Base-by-base conservation (phyloP, 2,888 invertebrate genomes). In the Scaptomyza tumidula region DNA sequence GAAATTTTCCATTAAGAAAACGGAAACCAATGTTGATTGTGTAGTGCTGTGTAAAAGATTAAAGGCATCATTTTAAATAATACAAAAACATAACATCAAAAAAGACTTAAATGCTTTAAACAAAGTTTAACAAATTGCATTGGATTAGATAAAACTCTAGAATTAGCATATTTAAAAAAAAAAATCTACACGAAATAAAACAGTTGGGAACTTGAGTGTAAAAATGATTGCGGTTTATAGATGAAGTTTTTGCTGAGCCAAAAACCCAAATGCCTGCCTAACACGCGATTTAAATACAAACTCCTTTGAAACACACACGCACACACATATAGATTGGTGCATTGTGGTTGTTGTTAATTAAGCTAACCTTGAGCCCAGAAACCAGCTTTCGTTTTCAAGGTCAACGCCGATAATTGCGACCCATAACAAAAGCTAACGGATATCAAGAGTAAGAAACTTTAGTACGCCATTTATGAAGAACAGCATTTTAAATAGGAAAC, bases 321-420 rank as follows among this genome's bases (percentile, higher is more conserved):
- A 52, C 35, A 55, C 19, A 55, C 53, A 53, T 33, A 46, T 16
- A 62, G 13, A 48, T 35, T 63, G 72, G 57, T 52, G 59, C 45
- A 55, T 54, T 79, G 67, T 55, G 69, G 58, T 60, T 56, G 83
- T 73, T 56, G 83, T 73, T 90, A 90, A 89, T 89, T 88, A 89
- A 72, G 71, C 71, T 75, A 50, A 75, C 89, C 87, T 89, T 88
- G 78, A 54, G 67, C 61, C 37, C 31, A 41, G 57, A 59, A 53
- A 59, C 73, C 67, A 67, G 58, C 69, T 75, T 64, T 72, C 48
- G 53, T 53, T 68, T 63, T 70, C 71, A 89, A 89, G 90, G 86
- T 80, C 86, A 75, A 71, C 74, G 55, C 39, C 75, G 85, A 89
- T 89, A 84, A 76, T 77, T 80, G 71, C 35, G 56, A 1, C 35